These are phyloP conservation scores for Malacosoma neustria DNA, from an alignment of 2,888 invertebrate genomes.

Conservation along the genomic window DNA sequence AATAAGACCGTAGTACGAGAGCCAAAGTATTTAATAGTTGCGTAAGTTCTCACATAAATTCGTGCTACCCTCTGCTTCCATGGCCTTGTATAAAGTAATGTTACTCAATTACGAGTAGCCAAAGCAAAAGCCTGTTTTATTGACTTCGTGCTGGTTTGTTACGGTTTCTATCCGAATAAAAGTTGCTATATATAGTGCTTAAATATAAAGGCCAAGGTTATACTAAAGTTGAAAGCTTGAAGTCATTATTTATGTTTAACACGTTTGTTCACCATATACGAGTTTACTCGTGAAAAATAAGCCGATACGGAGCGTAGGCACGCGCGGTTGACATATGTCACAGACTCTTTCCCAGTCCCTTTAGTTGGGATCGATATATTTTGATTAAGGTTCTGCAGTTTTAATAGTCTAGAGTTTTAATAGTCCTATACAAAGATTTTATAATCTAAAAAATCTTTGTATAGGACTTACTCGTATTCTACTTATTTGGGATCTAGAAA, in stretches of 20 bases:
- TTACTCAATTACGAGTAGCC: not conserved
- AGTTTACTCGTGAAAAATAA: not conserved
- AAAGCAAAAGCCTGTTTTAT: not conserved
- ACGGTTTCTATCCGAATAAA: not conserved
- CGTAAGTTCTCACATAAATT: not conserved
- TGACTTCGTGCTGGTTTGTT: not conserved
- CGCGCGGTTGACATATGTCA: slow-evolving; percentile 48
- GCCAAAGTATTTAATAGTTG: not conserved
- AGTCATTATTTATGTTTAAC: not conserved
- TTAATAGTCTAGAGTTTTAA: too few relatives aligned
- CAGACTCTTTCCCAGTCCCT: slow-evolving; percentile 21
- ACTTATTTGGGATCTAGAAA: too few relatives aligned
- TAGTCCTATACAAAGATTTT: too few relatives aligned
- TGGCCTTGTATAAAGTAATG: not conserved
- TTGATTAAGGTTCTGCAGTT: not conserved
- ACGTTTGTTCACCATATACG: not conserved
- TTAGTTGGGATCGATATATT: slow-evolving; percentile 22
- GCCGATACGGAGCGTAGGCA: slow-evolving; percentile 27
- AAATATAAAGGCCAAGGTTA: slow-evolving; percentile 1
- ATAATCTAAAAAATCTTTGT: too few relatives aligned
- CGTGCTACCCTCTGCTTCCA: not conserved
- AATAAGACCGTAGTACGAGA: too few relatives aligned
- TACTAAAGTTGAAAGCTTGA: not conserved
- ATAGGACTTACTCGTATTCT: too few relatives aligned
- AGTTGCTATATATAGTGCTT: not conserved